Base-by-base conservation (phyloP, 2,797 vertebrate species). In the Ctenopoma kingsleyae region DNA sequence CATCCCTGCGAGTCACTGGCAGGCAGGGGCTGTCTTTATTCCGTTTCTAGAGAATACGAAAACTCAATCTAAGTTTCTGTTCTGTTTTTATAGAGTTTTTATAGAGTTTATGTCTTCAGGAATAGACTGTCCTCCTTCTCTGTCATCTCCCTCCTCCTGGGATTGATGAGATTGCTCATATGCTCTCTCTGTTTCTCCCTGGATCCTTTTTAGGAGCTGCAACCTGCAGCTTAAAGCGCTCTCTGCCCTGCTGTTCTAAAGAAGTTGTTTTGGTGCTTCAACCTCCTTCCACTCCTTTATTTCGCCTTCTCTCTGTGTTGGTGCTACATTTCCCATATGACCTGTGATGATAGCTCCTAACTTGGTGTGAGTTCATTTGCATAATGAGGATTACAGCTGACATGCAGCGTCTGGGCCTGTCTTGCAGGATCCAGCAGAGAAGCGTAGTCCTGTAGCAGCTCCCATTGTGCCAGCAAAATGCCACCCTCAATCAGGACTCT, bases 381-480 rank as follows among this genome's bases (percentile, higher is more conserved):
- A 84, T 86, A 79, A 83, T 78, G 71, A 72, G 72, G 81, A 82
- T 78, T 80, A 78, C 78, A 85, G 72, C 59, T 86, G 83, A 78
- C 83, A 70, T 8, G 70, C 69, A 61, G 84, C 48, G 58, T 85
- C 81, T 85, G 80, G 63, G 67, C 78, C 77, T 73, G 84, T 86
- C 82, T 64, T n/a, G 48, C 52, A 30, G 60, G 54, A 71, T 85
- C 66, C 72, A 51, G 73, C 70, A 27, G 81, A 59, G 74, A 25
- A 25, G 57, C 12, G 3, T 5, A 8, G 54, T 46, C 76, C 60
- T 23, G 65, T 55, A 65, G 71, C 74, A 59, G 80, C 22, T 46
- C 74, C 69, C 30, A 61, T 66, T 56, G 74, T 85, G 78, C 79
- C 81, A 80, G 72, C 52, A 44, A 74, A 81, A 83, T 72, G 78